These are phyloP conservation scores for Brachyalestes nurse DNA, from an alignment of 2,797 vertebrate genomes.

Conservation along the genomic window DNA sequence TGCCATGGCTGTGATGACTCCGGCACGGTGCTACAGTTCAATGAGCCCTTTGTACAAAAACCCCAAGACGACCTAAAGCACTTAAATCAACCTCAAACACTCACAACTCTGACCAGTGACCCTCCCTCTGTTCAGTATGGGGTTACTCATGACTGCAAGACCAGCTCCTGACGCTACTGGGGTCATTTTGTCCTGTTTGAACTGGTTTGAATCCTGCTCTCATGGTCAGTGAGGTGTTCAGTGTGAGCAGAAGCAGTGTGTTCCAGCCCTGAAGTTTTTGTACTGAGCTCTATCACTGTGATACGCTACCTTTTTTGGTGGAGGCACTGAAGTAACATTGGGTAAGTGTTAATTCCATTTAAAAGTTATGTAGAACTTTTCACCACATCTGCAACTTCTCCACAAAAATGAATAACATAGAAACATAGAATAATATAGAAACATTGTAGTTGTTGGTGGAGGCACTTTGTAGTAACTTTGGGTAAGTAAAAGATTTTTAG, in stretches of 20 bases:
- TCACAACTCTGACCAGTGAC: neutral
- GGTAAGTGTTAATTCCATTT: neutral
- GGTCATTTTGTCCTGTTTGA: constrained; percentile 12
- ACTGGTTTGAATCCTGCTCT: neutral
- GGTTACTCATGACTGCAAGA: neutral
- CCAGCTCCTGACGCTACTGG: neutral
- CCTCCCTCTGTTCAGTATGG: neutral
- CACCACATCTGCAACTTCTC: neutral
- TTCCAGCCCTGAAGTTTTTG: constrained; percentile 53
- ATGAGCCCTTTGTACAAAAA: constrained; percentile 50
- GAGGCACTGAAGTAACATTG: constrained; percentile 39
- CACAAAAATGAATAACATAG: neutral
- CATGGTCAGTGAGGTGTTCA: constrained; percentile 18
- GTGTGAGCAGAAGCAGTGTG: constrained; percentile 20
- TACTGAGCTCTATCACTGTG: constrained; percentile 50
- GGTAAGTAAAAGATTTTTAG: too few relatives aligned
- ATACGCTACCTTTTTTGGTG: constrained; percentile 40
- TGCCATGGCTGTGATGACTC: neutral
- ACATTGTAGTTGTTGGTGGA: too few relatives aligned
- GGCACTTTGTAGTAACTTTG: too few relatives aligned
- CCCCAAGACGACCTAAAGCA: neutral
- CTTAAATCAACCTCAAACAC: neutral
- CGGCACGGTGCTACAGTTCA: constrained; percentile 47
- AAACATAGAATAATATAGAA: neutral
- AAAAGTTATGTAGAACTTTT: neutral